These are phyloP conservation scores for Erinaceus europaeus DNA, from an alignment of 2,113 vertebrate species.

Conservation along the genomic window DNA sequence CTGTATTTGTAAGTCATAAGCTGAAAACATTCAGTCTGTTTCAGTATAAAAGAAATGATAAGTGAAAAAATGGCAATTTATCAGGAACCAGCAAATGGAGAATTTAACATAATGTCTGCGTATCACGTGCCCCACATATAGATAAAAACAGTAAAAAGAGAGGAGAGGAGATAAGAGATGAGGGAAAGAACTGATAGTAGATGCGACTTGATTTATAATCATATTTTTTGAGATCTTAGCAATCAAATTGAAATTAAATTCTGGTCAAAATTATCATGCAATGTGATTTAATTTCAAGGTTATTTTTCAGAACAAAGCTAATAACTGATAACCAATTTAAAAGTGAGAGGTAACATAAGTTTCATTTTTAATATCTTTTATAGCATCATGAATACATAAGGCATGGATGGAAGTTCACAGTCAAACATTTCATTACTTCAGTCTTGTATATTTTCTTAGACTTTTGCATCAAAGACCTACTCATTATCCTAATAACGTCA, in stretches of 20 bases:
- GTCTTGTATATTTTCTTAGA: neutral
- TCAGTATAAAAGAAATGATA: neutral
- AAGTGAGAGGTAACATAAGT: neutral
- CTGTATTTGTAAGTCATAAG: neutral
- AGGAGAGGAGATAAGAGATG: neutral
- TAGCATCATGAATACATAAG: neutral
- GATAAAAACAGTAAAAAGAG: neutral
- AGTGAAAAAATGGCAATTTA: neutral
- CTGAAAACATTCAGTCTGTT: neutral
- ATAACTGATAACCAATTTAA: neutral
- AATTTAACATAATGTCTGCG: neutral
- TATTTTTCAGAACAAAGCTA: neutral
- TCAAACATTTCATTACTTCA: constrained; percentile 1
- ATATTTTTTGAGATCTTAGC: neutral
- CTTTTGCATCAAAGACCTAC: neutral
- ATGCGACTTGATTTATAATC: neutral
- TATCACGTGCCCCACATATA: neutral
- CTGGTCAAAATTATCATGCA: neutral
- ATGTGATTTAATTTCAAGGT: neutral
- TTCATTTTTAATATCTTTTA: neutral
- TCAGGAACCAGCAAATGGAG: neutral
- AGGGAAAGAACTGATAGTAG: neutral
- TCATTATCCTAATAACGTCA: neutral
- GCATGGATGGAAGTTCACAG: neutral
- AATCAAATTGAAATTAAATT: constrained; percentile 16